Evolutionary conservation across 2,113 vertebrate genomes (phyloP), one percentile per base, ranked within the genome.

Genomic region (Poecile atricapillus): DNA sequence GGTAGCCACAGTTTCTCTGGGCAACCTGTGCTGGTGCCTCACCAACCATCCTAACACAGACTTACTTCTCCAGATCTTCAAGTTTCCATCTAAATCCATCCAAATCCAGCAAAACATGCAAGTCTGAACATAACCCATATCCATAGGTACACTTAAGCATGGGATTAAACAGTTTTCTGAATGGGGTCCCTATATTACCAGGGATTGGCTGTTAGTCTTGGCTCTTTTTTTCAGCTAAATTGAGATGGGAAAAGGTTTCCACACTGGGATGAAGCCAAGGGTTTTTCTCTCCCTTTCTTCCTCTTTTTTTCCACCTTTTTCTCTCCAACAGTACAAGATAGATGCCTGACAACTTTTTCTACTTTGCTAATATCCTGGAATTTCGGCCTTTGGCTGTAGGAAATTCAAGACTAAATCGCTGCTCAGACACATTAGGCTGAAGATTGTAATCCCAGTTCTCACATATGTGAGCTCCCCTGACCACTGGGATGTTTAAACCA

Each of bases 221-320:
- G 92, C 92, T 95, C 85, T 87, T 87, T 92, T 87, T 90, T 81
- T 89, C 64, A 65, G 70, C 69, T 76, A 87, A 91, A 95, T 53
- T 67, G 63, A 89, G 91, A 93, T 95, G 89, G 69, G 62, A 87
- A 95, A 89, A 94, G 56, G 74, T 91, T 97, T 95, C 74, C 58
- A 89, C 16, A 2, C 31, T 62, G 35, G 47, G 56, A 64, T 71
- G 37, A 94, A 92, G 89, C 92, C 87, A 91, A 91, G 7, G 10
- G 1, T 67, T 87, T 83, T 77, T 19, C 11, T 80, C 17, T 52
- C 62, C n/a, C 21, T 56, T 52, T 73, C 22, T 58, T 11, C 49
- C 7, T 20, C 17, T 7, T 44, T 56, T 49, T 44, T 47, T 1
- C 31, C 33, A 8, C 30, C 22, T 58, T 59, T 44, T 49, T 31